Evolutionary conservation across 1,140 invertebrate genomes (phyloP), one percentile per base, ranked within the genome.

Genomic region (Trachelipus rathkii): DNA sequence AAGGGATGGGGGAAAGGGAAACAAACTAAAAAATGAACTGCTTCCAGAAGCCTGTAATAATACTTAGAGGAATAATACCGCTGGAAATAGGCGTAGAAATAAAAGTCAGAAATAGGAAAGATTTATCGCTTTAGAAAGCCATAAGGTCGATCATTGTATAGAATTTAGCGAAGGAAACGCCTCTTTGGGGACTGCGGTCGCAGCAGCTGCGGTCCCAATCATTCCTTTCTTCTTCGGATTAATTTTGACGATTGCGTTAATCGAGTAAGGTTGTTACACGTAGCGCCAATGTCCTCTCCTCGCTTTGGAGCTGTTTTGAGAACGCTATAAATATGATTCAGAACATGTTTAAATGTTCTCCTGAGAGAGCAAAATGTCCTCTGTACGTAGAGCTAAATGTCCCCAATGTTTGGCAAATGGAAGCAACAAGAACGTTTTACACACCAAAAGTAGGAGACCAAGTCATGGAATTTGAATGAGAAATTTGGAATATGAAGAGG

Each of bases 21-120:
- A 60, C 1, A 8, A 13, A 19, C 19, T 60, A 60, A 60, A 60
- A 60, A 60, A 60, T 13, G 19, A 19, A 60, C 50, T 60, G 11
- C 19, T 19, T 60, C 50, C 19, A 60, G 19, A 60, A 60, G 50
- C 50, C 11, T 60, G 50, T 60, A 60, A 60, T 60, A 60, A 15
- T 60, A 60, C 50, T 60, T 60, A 19, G 50, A 60, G 11, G 50
- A 60, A 60, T 60, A 60, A 60, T 60, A 15, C 50, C 11, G 11
- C 19, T 60, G 11, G 8, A 60, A 60, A 15, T 15, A 19, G 50
- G 11, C 11, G 50, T 60, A 60, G 50, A 60, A 60, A 60, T 60
- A 60, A 60, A 60, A 60, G 50, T 60, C 50, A 60, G 19, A 60
- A 60, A 60, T 60, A 33, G 50, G 50, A 60, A 60, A 60, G 50